phyloP scores from a whole-genome alignment of 2,888 invertebrate species.

The Mimachlamys varia region DNA sequence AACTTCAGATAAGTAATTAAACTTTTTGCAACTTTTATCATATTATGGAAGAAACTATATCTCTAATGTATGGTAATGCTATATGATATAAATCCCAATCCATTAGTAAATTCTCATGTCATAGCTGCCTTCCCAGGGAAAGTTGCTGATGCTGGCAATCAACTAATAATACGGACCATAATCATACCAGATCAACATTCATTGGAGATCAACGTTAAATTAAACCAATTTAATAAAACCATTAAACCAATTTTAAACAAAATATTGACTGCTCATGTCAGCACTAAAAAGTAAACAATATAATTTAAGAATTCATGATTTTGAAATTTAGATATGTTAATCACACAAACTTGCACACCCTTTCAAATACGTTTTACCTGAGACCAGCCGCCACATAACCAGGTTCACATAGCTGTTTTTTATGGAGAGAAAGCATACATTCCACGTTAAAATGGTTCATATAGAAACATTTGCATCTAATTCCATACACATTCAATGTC shows the following conservation, averaged over 20 bases:
- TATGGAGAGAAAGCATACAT: slow-evolving; percentile 2
- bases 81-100: not conserved
- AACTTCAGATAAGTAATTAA: not conserved
- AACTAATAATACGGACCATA: not conserved
- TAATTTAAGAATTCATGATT: not conserved
- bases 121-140: not conserved
- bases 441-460: not conserved
- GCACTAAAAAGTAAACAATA: slow-evolving; percentile 27
- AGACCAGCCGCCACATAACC: not conserved
- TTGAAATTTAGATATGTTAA: not conserved
- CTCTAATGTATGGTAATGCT: not conserved
- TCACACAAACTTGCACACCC: not conserved
- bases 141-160: not conserved
- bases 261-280: slow-evolving; percentile 7
- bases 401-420: not conserved
- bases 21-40: not conserved
- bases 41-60: not conserved
- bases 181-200: not conserved
- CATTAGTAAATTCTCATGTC: not conserved
- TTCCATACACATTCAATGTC: slow-evolving; percentile 19
- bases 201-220: not conserved
- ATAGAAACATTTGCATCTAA: not conserved
- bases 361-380: not conserved
- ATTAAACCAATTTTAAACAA: not conserved
- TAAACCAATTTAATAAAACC: not conserved